A percentile compares a stretch with the other conserved stretches of the same genome.
Evolutionary conservation across 2,113 vertebrate genomes (phyloP).

Genomic region (Seriola dumerili): DNA sequence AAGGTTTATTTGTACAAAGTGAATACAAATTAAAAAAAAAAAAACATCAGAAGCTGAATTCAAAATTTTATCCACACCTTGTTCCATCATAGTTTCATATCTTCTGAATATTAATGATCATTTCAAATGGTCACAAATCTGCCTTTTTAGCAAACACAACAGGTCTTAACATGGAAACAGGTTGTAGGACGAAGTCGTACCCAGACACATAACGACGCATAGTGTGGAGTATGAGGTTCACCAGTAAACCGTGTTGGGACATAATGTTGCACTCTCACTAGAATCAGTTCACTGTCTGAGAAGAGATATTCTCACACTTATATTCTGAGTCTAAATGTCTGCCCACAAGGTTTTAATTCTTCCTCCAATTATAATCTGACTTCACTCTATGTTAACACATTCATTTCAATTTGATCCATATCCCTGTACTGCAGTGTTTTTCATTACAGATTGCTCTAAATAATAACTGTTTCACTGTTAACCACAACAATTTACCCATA

Average conservation of each 20-base stretch:
- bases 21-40: neutral
- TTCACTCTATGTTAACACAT: neutral
- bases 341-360: neutral
- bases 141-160: neutral
- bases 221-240: neutral
- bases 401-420: neutral
- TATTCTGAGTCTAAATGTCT: neutral
- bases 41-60: neutral
- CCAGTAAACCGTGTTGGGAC: neutral
- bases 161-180: neutral
- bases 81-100: neutral
- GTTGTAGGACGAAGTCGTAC: neutral
- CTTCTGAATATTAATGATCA: neutral
- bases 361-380: neutral
- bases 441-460: constrained; percentile 33
- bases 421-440: neutral
- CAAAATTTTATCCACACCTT: neutral
- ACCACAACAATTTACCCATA: neutral
- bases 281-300: neutral
- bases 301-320: neutral
- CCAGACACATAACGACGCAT: neutral
- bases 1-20: neutral
- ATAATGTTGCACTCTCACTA: no score
- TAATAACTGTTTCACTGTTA: constrained; percentile 16
- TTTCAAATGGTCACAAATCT: neutral